phyloP scores from a whole-genome alignment of 1,140 invertebrate species.

The Diorhabda elongata region DNA sequence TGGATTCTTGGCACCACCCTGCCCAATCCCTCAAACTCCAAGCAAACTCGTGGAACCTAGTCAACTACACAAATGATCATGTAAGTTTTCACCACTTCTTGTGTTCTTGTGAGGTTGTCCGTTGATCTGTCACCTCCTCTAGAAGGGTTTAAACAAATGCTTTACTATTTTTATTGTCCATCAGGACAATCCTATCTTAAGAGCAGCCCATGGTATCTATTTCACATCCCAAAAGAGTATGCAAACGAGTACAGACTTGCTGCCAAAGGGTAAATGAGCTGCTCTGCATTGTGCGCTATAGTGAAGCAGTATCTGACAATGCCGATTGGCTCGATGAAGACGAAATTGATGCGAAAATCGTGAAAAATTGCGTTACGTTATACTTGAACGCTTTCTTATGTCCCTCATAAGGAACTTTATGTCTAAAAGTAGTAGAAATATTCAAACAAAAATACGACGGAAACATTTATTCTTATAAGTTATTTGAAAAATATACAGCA shows the following conservation, averaged over 20 bases:
- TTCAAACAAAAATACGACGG: too few relatives aligned
- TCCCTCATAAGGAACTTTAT: too few relatives aligned
- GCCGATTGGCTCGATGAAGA: too few relatives aligned
- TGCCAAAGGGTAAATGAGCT: background rate
- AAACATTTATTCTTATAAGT: too few relatives aligned
- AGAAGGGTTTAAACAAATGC: background rate
- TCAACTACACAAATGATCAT: background rate
- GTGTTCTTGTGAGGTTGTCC: background rate
- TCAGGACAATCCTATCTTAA: background rate
- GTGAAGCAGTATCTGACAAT: too few relatives aligned
- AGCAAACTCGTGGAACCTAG: background rate
- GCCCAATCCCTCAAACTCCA: background rate
- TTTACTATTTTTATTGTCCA: background rate
- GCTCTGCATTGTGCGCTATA: background rate
- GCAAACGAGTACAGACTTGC: background rate
- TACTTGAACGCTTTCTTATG: too few relatives aligned
- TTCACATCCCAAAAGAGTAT: background rate
- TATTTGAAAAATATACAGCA: too few relatives aligned
- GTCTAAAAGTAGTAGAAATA: too few relatives aligned
- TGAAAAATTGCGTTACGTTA: too few relatives aligned
- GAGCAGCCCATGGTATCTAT: background rate
- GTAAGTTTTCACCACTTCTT: background rate
- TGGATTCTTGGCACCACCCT: background rate
- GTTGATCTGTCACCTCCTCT: background rate
- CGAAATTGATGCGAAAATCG: too few relatives aligned